Percentiles rank a stretch among this genome's conserved stretches.
Evolutionary conservation across 2,113 vertebrate species (phyloP).

Genomic region (Trachemys scripta): DNA sequence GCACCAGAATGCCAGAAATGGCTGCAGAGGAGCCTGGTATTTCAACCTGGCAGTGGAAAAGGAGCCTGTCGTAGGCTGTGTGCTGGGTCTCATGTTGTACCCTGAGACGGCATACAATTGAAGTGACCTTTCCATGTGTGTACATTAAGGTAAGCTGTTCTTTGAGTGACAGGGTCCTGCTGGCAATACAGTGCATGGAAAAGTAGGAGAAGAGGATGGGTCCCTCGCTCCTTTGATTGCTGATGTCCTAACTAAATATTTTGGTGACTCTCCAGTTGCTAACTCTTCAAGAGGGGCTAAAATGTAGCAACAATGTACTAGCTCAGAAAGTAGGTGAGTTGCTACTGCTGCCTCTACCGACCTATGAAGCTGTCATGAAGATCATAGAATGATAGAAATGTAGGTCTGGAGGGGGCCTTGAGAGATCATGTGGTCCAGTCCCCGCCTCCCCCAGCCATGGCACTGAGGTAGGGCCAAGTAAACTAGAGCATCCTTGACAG

Average conservation of each 20-base stretch:
- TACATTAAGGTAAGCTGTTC: background rate
- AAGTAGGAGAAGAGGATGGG: fast-evolving
- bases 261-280: background rate
- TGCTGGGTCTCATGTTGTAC: background rate
- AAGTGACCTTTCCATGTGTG: fast-evolving
- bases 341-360: background rate
- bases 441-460: too few species aligned
- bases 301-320: background rate
- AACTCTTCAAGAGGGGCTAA: background rate
- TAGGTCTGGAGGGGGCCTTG: background rate
- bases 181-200: background rate
- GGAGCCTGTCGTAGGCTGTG: too few species aligned
- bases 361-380: background rate
- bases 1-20: background rate
- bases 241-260: background rate
- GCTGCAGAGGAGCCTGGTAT: fast-evolving
- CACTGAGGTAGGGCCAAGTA: background rate
- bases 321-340: background rate
- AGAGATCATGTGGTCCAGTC: background rate
- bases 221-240: background rate
- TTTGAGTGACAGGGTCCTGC: background rate
- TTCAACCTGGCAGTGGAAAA: background rate
- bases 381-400: background rate
- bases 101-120: fast-evolving
- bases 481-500: background rate